phyloP scores from a whole-genome alignment of 2,888 invertebrate species.

The Pterostichus niger region DNA sequence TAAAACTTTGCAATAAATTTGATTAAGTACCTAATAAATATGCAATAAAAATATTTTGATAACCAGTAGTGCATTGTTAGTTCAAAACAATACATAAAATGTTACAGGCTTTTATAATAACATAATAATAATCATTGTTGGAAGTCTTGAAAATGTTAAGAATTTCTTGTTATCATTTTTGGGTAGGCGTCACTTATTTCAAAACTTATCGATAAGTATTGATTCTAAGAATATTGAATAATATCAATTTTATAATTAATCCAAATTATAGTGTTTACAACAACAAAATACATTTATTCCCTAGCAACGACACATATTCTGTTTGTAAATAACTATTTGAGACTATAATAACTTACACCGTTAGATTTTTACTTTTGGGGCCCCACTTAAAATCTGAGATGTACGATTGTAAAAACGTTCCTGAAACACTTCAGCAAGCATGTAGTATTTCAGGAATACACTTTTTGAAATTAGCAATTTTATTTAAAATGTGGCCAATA shows the following conservation, averaged over 20 bases:
- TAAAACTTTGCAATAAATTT: background rate
- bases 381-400: no score
- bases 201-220: background rate
- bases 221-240: slow-evolving; percentile 16
- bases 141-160: slow-evolving; percentile 11
- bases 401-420: no score
- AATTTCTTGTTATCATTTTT: slow-evolving; percentile 16
- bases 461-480: no score
- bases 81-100: slow-evolving; percentile 22
- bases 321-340: no score
- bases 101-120: slow-evolving; percentile 2
- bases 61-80: slow-evolving; percentile 25
- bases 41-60: slow-evolving; percentile 19
- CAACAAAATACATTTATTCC: no score
- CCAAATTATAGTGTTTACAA: no score
- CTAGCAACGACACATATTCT: no score
- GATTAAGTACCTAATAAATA: slow-evolving; percentile 12
- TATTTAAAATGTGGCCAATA: no score
- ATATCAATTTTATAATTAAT: background rate
- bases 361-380: no score
- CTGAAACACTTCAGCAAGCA: no score
- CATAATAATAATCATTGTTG: background rate
- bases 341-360: no score
- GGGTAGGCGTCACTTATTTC: slow-evolving; percentile 2
- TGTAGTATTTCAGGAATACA: no score